A percentile compares a stretch with the other conserved stretches of the same genome.
phyloP scores from a whole-genome alignment of 2,113 vertebrate species.

The Carassius carassius region DNA sequence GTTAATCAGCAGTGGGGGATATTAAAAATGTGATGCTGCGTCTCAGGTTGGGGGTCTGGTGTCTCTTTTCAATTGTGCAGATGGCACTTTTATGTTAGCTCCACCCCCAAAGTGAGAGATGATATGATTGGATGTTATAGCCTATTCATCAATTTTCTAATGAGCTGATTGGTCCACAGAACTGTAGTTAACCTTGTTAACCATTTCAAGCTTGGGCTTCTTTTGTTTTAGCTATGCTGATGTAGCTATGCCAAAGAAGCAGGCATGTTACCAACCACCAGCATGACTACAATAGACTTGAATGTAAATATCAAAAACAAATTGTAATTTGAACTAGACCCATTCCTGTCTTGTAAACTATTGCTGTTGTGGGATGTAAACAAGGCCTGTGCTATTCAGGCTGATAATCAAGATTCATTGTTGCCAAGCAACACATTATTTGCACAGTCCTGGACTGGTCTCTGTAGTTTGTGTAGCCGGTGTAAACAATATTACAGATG shows the following conservation, averaged over 20 bases:
- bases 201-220: neutral
- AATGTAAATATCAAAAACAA: slow-evolving; percentile 38
- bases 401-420: slow-evolving; percentile 49
- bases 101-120: neutral
- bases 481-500: slow-evolving; percentile 20
- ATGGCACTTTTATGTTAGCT: neutral
- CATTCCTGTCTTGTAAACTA: slow-evolving; percentile 13
- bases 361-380: slow-evolving; percentile 24
- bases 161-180: slow-evolving; percentile 29
- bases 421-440: slow-evolving; percentile 57
- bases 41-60: slow-evolving; percentile 37
- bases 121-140: neutral
- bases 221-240: neutral
- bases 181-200: slow-evolving; percentile 34
- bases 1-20: slow-evolving; percentile 26
- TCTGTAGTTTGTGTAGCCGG: slow-evolving; percentile 26
- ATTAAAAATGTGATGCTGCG: slow-evolving; percentile 24
- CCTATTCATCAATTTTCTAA: slow-evolving; percentile 25
- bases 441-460: slow-evolving; percentile 38
- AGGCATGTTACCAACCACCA: neutral
- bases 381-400: slow-evolving; percentile 24
- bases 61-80: slow-evolving; percentile 39
- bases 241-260: slow-evolving; percentile 25
- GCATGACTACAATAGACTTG: neutral
- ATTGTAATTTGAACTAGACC: slow-evolving; percentile 21